These are phyloP conservation scores for Orthonevra nobilis DNA, from an alignment of 2,888 invertebrate genomes.

Conservation along the genomic window DNA sequence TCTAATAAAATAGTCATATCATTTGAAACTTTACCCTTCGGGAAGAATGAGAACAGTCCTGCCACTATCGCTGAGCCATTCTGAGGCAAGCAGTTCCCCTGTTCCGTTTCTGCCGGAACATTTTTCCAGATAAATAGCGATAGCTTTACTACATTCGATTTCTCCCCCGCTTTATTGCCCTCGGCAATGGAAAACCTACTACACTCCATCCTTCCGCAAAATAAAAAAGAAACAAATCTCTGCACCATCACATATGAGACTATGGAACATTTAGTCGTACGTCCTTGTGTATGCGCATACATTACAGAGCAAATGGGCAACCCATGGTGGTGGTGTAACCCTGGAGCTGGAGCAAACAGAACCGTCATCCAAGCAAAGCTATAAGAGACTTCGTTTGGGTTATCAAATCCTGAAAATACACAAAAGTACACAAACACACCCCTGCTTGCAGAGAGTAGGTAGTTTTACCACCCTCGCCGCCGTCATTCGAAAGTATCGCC, in stretches of 20 bases:
- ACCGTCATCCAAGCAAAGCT: conserved; percentile 12
- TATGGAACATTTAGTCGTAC: too few species aligned
- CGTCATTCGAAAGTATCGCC: conserved; percentile 7
- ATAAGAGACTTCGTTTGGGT: conserved; percentile 2
- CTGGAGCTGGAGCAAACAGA: not conserved
- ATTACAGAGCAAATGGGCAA: conserved; percentile 7
- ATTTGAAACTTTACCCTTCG: conserved; percentile 27
- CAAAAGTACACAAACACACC: not conserved
- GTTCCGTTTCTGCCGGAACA: conserved; percentile 31
- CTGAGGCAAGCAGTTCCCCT: not conserved
- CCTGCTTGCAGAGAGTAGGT: too few species aligned
- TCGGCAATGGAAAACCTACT: conserved; percentile 9
- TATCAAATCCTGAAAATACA: not conserved
- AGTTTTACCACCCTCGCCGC: conserved; percentile 19
- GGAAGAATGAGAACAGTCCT: not conserved
- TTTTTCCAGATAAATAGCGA: conserved; percentile 27
- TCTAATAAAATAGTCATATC: conserved; percentile 43
- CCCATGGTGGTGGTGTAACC: not conserved
- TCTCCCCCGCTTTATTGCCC: conserved; percentile 21
- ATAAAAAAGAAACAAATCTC: conserved; percentile 19
- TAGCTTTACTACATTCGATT: conserved; percentile 52
- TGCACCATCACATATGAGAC: conserved; percentile 10
- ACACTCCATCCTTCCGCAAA: conserved; percentile 23
- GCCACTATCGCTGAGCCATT: not conserved
- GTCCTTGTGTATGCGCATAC: conserved; percentile 34